Evolutionary conservation across 2,888 invertebrate species (phyloP).

Genomic region (Melanotus villosus): DNA sequence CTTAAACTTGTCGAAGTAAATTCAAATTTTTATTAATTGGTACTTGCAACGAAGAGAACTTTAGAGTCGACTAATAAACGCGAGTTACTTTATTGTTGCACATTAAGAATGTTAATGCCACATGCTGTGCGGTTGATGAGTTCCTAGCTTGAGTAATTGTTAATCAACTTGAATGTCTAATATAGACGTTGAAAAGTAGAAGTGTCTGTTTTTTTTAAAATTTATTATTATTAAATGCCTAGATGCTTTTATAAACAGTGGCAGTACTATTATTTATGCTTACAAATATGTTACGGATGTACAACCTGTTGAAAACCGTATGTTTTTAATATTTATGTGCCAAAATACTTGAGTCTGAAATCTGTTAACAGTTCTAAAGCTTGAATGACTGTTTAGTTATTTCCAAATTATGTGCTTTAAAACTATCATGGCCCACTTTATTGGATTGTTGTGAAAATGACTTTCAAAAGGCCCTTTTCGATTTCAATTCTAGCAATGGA

Average conservation of each 20-base stretch:
- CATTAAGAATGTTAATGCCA: constrained; percentile 25
- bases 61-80: constrained; percentile 9
- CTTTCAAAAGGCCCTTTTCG: no score
- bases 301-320: no score
- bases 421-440: no score
- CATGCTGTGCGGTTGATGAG: constrained; percentile 19
- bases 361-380: no score
- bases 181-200: constrained; percentile 7
- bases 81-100: constrained; percentile 11
- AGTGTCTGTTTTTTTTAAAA: no score
- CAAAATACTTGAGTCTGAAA: no score
- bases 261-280: background rate
- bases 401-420: no score
- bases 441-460: no score
- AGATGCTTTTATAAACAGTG: background rate
- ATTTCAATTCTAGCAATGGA: no score
- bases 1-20: constrained; percentile 35
- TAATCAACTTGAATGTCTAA: constrained; percentile 15
- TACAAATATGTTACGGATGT: no score
- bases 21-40: constrained; percentile 36
- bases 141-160: constrained; percentile 26
- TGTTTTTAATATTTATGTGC: no score
- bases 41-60: background rate
- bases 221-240: background rate
- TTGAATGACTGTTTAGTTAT: no score